Conservation (phyloP, 2,888 invertebrate genomes). For the Tenthredo distinguenda region DNA sequence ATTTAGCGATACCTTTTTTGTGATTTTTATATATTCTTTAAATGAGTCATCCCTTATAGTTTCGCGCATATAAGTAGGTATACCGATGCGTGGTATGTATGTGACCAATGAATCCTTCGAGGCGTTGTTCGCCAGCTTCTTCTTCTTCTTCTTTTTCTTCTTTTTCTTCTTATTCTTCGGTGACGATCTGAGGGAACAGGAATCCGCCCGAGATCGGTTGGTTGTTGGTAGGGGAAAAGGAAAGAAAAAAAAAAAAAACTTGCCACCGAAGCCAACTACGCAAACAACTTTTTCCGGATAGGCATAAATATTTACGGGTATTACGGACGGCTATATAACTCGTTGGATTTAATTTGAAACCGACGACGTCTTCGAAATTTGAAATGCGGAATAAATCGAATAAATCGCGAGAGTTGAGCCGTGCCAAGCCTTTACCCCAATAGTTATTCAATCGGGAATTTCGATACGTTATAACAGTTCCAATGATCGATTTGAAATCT, state of each 20-base stretch:
- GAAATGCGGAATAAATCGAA: slow-evolving; percentile 52
- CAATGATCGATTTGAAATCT: slow-evolving; percentile 46
- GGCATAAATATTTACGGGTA: slow-evolving; percentile 61
- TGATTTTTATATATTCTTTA: neutral
- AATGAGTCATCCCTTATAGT: neutral
- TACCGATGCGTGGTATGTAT: neutral
- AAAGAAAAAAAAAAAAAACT: slow-evolving; percentile 5
- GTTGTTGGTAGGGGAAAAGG: neutral
- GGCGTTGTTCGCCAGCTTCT: neutral
- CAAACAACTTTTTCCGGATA: slow-evolving; percentile 54
- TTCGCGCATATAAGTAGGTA: neutral
- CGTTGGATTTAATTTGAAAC: slow-evolving; percentile 51
- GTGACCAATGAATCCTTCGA: neutral
- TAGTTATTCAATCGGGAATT: slow-evolving; percentile 28
- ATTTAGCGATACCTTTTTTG: neutral
- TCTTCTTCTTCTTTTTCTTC: neutral
- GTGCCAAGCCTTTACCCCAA: neutral
- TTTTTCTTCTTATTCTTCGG: neutral
- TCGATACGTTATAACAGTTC: neutral
- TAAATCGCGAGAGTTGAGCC: slow-evolving; percentile 35
- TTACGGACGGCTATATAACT: slow-evolving; percentile 47
- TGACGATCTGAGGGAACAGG: neutral
- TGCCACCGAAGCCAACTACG: slow-evolving; percentile 39
- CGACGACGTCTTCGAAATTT: slow-evolving; percentile 47
- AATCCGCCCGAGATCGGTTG: slow-evolving; percentile 3